Base-by-base conservation (phyloP, 2,888 invertebrate species). In the Lithodes maja region DNA sequence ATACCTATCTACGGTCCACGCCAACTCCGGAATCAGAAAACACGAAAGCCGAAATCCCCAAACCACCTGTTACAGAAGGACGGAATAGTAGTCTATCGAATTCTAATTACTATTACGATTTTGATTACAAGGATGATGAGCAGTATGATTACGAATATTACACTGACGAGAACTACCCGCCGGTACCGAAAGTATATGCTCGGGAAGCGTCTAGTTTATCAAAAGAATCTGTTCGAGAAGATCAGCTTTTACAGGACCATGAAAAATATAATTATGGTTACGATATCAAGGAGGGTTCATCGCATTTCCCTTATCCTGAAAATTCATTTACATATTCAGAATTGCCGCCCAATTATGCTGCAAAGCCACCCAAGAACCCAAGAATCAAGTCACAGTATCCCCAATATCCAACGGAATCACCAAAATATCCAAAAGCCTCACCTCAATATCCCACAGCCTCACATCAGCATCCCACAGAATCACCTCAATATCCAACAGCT, bases 371-470 rank as follows among this genome's bases (percentile, higher is more conserved):
- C 33, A 33, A 33, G 33, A 33, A 33, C 33, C 33, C 33, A 33
- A 33, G 33, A 33, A 33, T 33, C 33, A 33, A 33, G 33, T 33
- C 33, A 33, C 33, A 33, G 33, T 33, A 33, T 54, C 55, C 1
- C 55, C 1, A 17, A 15, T 2, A 50, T 15, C 2, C 33, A 9
- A 12, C 50, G 49, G 2, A 2, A 12, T 50, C 68, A 61, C 68
- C 68, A 1, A 7, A 61, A 7, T 61, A 61, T 15, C 5, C 61
- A 12, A 61, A 7, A 1, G 15, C 2, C 68, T 80, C 80, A 54
- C 55, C 54, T 80, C 80, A 80, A 33, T 80, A 80, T 12, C 5
- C 61, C 7, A 61, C 61, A 61, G 15, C 68, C 68, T 61, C 68
- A 61, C 68, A 2, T 15, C 2, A 61, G 9, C 2, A 52, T 17